These are phyloP conservation scores for Fulmarus glacialis DNA, from an alignment of 2,113 vertebrate genomes.

Conservation along the genomic window DNA sequence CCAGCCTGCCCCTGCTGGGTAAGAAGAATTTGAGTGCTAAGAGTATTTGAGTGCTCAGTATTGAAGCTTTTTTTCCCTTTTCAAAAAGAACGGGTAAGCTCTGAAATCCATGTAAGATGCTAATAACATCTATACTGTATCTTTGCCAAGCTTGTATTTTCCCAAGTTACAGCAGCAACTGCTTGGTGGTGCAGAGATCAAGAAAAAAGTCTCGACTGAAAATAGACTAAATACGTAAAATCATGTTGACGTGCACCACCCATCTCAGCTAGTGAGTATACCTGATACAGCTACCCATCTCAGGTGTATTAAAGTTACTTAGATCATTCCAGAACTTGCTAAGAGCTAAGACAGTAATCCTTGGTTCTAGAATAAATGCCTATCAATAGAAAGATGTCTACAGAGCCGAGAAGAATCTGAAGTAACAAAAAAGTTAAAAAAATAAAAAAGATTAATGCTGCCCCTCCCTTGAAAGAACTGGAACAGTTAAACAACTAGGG, in stretches of 20 bases:
- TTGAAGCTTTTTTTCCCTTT: not conserved
- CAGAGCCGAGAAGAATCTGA: not conserved
- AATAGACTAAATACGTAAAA: not conserved
- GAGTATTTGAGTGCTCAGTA: not conserved
- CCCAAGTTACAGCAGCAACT: not conserved
- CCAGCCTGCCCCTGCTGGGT: not conserved
- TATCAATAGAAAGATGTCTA: not conserved
- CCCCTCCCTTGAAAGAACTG: not conserved
- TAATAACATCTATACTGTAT: rapidly evolving
- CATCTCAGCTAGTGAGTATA: not conserved
- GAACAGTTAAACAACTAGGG: not conserved
- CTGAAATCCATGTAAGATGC: not conserved
- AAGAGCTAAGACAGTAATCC: not conserved
- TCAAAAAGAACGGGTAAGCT: not conserved
- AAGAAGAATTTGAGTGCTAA: not conserved
- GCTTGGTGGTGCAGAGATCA: not conserved
- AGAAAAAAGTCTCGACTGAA: not conserved
- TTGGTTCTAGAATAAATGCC: not conserved
- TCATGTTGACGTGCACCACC: not conserved
- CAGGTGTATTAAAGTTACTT: not conserved
- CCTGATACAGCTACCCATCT: not conserved
- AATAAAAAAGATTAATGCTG: not conserved
- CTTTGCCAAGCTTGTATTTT: not conserved
- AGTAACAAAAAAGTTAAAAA: not conserved
- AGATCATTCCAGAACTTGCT: not conserved